Evolutionary conservation across 1,140 invertebrate genomes (phyloP).

Genomic region (Matsumurasca onukii): DNA sequence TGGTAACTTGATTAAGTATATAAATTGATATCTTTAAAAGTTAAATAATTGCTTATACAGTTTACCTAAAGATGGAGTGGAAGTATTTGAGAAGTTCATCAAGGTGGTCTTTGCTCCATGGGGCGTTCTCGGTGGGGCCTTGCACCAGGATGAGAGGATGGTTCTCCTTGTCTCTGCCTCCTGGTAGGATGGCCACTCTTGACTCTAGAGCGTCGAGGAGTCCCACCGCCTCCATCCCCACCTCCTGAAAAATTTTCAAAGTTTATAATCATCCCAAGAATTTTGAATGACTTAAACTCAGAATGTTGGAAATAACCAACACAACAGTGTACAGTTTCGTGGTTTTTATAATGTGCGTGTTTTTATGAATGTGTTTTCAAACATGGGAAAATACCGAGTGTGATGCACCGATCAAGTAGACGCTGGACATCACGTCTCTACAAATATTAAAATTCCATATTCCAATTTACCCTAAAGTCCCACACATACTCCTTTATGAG

Average conservation of each 20-base stretch:
- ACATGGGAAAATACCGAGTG: background rate
- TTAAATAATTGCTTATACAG: background rate
- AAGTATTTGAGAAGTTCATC: slow-evolving; percentile 52
- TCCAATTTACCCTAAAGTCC: too few species aligned
- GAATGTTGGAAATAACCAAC: background rate
- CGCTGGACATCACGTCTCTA: too few species aligned
- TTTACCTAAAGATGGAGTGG: slow-evolving; percentile 61
- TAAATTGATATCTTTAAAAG: background rate
- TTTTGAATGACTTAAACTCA: background rate
- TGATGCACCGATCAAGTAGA: background rate
- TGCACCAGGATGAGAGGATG: slow-evolving; percentile 62
- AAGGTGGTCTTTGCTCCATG: slow-evolving; percentile 38
- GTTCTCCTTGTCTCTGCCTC: slow-evolving; percentile 63
- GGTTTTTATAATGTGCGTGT: too few species aligned
- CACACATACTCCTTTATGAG: too few species aligned
- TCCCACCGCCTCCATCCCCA: slow-evolving; percentile 43
- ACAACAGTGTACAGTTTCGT: background rate
- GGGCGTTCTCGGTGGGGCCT: slow-evolving; percentile 56
- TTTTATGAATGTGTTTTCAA: too few species aligned
- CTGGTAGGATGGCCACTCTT: slow-evolving; percentile 52
- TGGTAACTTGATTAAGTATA: background rate
- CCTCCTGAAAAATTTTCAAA: too few species aligned
- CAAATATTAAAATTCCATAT: too few species aligned
- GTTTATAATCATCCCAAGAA: too few species aligned
- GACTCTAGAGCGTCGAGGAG: slow-evolving; percentile 55